Evolutionary conservation across 37 sponge, comb jelly and placozoan species (phyloP), one percentile per base, ranked within the genome.

Genomic region (Haliclona indistincta): DNA sequence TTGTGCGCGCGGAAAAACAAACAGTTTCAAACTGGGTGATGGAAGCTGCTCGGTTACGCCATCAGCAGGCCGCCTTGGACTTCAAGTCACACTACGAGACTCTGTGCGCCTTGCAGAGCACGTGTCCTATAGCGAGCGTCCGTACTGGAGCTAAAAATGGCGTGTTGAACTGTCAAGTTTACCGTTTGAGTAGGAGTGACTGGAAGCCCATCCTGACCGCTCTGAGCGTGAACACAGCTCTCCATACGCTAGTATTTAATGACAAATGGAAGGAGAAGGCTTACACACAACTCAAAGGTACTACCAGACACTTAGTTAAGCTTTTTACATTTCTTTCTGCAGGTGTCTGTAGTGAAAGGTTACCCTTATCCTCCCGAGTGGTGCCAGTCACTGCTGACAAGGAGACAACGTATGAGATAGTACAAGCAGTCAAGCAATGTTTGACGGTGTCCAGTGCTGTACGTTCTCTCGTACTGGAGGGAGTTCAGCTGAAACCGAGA

Each of bases 51-150:
- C 10, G 51, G 10, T 15, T 17, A 58, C 6, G 6, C 30, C 82
- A 81, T 17, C 86, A 80, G 56, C 49, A 69, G 38, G 91, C 78
- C 0, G 54, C 70, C 0, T 29, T 45, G 20, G 82, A 90, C 78
- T 90, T 90, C 65, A 37, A 52, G 4, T 40, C 82, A n/a, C 87
- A 90, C 51, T 90, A 90, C 67, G 86, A 90, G 42, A 90, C 78
- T 38, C 68, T 90, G 47, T 90, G 91, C 39, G 91, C 91, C 11
- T 71, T 90, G 11, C 83, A 90, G 51, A 71, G 67, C 55, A 65
- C 65, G 19, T 81, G 82, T 56, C 91, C 91, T 23, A 20, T 90
- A 20, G 68, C 73, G 0, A 70, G 71, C 25, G 68, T 90, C 2
- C 56, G 76, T 22, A 38, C 86, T 13, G 55, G 74, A 6, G 71